A percentile compares a stretch with the other conserved stretches of the same genome.
Conservation (phyloP, 2,113 vertebrate species). For the Colinus virginianus region DNA sequence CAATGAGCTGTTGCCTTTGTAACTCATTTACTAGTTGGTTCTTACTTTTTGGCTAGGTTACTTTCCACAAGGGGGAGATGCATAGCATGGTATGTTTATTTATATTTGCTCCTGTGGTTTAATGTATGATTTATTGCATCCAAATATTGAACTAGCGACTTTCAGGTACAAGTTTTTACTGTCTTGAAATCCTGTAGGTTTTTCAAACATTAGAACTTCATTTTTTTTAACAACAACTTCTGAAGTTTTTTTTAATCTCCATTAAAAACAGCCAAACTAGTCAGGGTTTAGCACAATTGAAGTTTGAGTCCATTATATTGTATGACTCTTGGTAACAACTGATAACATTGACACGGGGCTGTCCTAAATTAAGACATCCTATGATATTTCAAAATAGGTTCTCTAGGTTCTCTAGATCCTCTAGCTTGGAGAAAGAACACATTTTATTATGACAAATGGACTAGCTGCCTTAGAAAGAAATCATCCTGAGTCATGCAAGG, state of each 20-base stretch:
- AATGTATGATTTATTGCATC: not conserved
- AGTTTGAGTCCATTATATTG: not conserved
- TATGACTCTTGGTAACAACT: not conserved
- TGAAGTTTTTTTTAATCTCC: not conserved
- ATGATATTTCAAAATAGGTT: not conserved
- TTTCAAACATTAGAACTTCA: not conserved
- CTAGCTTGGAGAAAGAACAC: not conserved
- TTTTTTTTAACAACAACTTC: not conserved
- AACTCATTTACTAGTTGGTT: not conserved
- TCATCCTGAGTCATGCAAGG: not conserved
- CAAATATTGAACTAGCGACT: not conserved
- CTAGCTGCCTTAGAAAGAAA: not conserved
- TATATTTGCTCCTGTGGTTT: not conserved
- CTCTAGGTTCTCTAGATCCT: not conserved
- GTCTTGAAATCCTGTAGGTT: not conserved
- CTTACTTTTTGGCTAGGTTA: not conserved
- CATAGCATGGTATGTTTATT: not conserved
- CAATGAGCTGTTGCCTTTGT: not conserved
- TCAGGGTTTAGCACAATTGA: not conserved
- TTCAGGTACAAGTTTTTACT: not conserved
- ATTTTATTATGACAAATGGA: not conserved
- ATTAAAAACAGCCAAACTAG: not conserved
- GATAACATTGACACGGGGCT: not conserved
- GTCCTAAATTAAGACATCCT: not conserved
- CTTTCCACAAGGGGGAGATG: constrained; percentile 27